Percentiles rank a stretch among this genome's conserved stretches.
Evolutionary conservation across 37 sponge, comb jelly and placozoan species (phyloP).

Genomic region (Mnemiopsis leidyi): DNA sequence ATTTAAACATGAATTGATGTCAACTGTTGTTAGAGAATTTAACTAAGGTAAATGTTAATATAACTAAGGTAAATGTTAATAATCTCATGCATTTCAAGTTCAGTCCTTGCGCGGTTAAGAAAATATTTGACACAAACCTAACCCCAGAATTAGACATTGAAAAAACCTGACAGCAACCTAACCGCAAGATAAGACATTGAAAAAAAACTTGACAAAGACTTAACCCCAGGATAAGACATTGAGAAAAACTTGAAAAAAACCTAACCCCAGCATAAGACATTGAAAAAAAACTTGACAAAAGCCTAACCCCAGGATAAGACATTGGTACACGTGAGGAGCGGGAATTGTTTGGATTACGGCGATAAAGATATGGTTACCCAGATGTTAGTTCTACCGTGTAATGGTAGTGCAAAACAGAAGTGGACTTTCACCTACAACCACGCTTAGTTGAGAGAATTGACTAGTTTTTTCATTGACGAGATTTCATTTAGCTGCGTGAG

Average conservation of each 20-base stretch:
- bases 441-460: no score
- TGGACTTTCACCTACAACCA: slow-evolving; percentile 52
- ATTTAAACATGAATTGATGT: no score
- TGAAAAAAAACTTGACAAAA: background rate
- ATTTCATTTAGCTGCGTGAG: no score
- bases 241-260: no score
- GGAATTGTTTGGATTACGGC: slow-evolving; percentile 54
- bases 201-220: background rate
- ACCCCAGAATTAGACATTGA: background rate
- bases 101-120: background rate
- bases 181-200: no score
- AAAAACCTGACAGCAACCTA: no score
- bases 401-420: slow-evolving; percentile 24
- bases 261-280: no score
- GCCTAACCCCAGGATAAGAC: slow-evolving; percentile 16
- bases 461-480: no score
- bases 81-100: no score
- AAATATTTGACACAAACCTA: background rate
- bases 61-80: no score
- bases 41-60: no score
- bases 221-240: slow-evolving; percentile 19
- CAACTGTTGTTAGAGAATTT: no score
- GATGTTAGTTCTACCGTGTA: background rate
- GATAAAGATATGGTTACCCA: slow-evolving; percentile 7
- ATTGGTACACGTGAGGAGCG: background rate